Evolutionary conservation across 2,888 invertebrate genomes (phyloP).

Genomic region (Pristionchus exspectatus): DNA sequence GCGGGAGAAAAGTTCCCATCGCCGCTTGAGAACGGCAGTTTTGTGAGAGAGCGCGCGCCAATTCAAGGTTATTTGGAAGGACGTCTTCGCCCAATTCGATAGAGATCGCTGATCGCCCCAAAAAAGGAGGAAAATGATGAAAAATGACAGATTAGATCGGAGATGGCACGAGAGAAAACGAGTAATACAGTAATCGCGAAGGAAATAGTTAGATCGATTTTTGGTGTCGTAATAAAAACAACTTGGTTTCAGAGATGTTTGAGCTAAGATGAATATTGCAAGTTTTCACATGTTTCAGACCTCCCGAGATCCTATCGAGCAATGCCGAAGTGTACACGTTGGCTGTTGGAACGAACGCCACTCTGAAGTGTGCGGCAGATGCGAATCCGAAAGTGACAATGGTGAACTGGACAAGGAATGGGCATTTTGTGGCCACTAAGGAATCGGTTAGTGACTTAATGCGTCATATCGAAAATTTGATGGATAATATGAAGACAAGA

Average conservation of each 20-base stretch:
- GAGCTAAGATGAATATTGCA: neutral
- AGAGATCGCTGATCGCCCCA: neutral
- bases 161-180: neutral
- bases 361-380: conserved; percentile 70
- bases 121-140: neutral
- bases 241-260: too few relatives aligned
- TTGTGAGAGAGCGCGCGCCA: neutral
- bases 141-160: neutral
- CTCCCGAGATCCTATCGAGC: conserved; percentile 60
- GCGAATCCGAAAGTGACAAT: conserved; percentile 74
- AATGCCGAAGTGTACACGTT: conserved; percentile 69
- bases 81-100: neutral
- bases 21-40: conserved; percentile 28
- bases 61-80: conserved; percentile 43
- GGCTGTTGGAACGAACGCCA: conserved; percentile 62
- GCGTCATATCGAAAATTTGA: neutral
- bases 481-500: too few relatives aligned
- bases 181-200: neutral
- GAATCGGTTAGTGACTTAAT: conserved; percentile 47
- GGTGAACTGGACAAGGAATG: conserved; percentile 76
- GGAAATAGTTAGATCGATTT: neutral
- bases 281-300: conserved; percentile 61
- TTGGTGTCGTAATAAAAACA: neutral
- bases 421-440: conserved; percentile 64
- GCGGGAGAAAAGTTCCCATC: neutral